Evolutionary conservation across 92 coral and sea anemone genomes (phyloP).

Genomic region (Zoanthus gigantus): DNA sequence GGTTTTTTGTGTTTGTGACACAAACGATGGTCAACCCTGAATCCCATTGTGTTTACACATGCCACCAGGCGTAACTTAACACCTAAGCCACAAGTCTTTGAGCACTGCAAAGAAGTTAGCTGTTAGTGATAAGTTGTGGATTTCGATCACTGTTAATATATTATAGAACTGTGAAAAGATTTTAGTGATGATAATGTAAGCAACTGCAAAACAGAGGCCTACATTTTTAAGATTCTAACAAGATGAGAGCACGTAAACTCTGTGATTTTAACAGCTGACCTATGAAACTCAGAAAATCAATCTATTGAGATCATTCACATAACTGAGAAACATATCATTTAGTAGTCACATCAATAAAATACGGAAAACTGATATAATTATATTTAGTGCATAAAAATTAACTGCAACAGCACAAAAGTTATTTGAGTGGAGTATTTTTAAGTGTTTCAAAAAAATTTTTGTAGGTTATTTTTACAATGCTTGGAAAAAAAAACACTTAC

Average conservation of each 20-base stretch:
- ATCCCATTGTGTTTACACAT: constrained; percentile 54
- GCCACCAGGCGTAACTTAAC: constrained; percentile 65
- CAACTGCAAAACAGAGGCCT: background rate
- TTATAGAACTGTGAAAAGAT: background rate
- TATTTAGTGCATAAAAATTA: too few species aligned
- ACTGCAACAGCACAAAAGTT: too few species aligned
- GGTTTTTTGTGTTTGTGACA: constrained; percentile 44
- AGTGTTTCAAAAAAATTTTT: too few species aligned
- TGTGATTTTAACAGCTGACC: background rate
- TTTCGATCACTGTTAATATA: background rate
- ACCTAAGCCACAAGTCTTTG: constrained; percentile 88
- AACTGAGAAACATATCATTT: background rate
- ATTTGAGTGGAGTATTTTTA: too few species aligned
- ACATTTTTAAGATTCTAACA: background rate
- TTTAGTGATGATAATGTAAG: background rate
- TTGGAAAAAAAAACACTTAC: too few species aligned
- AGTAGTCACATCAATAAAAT: background rate
- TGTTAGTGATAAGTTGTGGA: constrained; percentile 8
- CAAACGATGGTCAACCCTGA: constrained; percentile 30
- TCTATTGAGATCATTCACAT: background rate
- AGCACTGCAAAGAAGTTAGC: constrained; percentile 74
- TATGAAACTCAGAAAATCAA: background rate
- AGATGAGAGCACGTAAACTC: background rate
- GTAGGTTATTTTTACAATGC: too few species aligned
- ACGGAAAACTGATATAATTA: too few species aligned